A percentile compares a stretch with the other conserved stretches of the same genome.
phyloP scores from a whole-genome alignment of 2,797 vertebrate genomes.

The Takifugu ocellatus region DNA sequence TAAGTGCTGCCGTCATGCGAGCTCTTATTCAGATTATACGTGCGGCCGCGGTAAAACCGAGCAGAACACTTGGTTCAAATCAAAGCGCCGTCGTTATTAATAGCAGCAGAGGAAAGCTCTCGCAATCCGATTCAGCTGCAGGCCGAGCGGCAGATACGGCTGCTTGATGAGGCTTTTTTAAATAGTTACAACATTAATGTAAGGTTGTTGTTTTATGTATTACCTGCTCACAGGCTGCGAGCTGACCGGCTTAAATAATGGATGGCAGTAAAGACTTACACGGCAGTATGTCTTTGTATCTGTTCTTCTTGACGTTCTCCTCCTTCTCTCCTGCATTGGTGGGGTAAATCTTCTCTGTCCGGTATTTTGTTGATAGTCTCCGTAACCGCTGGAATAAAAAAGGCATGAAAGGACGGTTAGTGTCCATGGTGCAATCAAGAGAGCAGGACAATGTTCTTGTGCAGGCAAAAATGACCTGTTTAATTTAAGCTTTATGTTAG shows the following conservation, averaged over 20 bases:
- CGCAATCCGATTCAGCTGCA: constrained; percentile 7
- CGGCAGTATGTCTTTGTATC: constrained; percentile 98
- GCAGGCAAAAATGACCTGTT: no score
- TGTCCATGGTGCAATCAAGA: background rate
- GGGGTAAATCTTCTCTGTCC: constrained; percentile 97
- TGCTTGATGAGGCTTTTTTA: background rate
- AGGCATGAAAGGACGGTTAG: background rate
- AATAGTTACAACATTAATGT: no score
- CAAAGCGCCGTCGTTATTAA: background rate
- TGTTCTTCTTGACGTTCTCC: constrained; percentile 98
- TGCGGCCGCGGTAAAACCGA: background rate
- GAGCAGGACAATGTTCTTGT: background rate
- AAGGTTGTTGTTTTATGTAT: no score
- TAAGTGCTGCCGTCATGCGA: constrained; percentile 3
- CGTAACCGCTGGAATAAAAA: constrained; percentile 84
- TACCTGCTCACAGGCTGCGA: no score
- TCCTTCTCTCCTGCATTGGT: constrained; percentile 93
- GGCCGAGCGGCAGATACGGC: background rate
- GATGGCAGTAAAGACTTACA: constrained; percentile 82
- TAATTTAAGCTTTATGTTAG: no score
- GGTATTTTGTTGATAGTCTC: constrained; percentile 95
- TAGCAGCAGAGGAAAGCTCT: background rate
- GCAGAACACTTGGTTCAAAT: background rate
- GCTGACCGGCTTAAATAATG: no score
- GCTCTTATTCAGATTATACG: constrained; percentile 15